Evolutionary conservation across 2,888 invertebrate species (phyloP), one percentile per base, ranked within the genome.

Genomic region (Hirtodrosophila histrioides): DNA sequence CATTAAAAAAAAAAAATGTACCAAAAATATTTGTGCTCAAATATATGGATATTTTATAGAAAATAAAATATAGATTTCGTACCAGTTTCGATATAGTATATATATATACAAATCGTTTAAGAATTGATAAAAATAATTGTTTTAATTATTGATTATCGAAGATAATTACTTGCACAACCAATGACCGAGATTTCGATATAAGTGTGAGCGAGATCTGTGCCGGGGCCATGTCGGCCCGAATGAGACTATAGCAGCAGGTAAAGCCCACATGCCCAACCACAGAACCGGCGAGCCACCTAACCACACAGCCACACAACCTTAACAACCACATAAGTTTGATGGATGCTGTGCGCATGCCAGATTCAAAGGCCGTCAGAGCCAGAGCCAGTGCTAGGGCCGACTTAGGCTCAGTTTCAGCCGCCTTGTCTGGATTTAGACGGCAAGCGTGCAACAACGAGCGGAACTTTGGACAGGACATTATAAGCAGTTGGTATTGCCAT

Each of bases 321-420:
- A n/a, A n/a, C n/a, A n/a, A n/a, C n/a, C 49, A 48, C n/a, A 61
- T 17, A n/a, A 61, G 44, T 43, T 61, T 62, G 69, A 69, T 69
- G 68, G 68, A 68, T 75, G 81, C 61, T 69, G 35, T 77, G 76
- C 76, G 76, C 76, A 76, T 76, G 76, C 77, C 76, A 80, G 69
- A 57, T 64, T 43, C 57, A 61, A 43, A 57, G 63, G 44, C 41
- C 51, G 78, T 48, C 77, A 53, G 51, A 55, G 76, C 46, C 68
- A 33, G 12, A 55, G 43, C 27, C 46, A 48, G 44, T 56, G 55
- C 43, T 31, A 9, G 31, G 4, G 31, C 6, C 53, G 72, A 75
- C 76, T 73, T 75, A 75, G 76, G 48, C 71, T 60, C 56, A 31
- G 75, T 54, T 60, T 75, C 63, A 80, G 81, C 41, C 64, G 45